Percentiles rank a stretch among this genome's conserved stretches.
Evolutionary conservation across 2,797 vertebrate genomes (phyloP).

Genomic region (Vipera latastei): DNA sequence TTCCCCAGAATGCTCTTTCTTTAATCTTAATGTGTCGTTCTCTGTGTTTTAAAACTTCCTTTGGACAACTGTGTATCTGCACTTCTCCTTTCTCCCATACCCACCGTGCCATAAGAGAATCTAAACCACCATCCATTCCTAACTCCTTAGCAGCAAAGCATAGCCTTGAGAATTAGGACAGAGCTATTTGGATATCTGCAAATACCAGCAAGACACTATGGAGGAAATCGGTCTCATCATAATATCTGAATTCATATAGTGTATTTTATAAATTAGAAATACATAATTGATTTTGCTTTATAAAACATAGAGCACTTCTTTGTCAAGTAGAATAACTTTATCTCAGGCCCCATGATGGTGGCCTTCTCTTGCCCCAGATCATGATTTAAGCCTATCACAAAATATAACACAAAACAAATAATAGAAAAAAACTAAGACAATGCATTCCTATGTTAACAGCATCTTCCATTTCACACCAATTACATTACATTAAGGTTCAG

Average conservation of each 20-base stretch:
- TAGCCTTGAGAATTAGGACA: not conserved
- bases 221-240: not conserved
- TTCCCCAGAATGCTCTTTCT: not conserved
- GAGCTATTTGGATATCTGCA: not conserved
- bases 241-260: not conserved
- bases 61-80: not conserved
- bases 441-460: not conserved
- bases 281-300: not conserved
- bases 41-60: not conserved
- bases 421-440: not conserved
- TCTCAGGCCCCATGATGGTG: not conserved
- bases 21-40: not conserved
- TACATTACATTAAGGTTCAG: not conserved
- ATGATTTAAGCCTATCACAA: not conserved
- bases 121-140: not conserved
- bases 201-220: not conserved
- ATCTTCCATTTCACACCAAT: not conserved
- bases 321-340: not conserved
- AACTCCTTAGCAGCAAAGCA: not conserved
- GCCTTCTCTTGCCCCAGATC: not conserved
- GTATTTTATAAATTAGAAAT: not conserved
- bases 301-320: not conserved
- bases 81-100: not conserved
- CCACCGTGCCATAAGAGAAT: not conserved
- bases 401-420: not conserved